Evolutionary conservation across 2,888 invertebrate genomes (phyloP), one percentile per base, ranked within the genome.

Genomic region (Micoletzkya japonica): DNA sequence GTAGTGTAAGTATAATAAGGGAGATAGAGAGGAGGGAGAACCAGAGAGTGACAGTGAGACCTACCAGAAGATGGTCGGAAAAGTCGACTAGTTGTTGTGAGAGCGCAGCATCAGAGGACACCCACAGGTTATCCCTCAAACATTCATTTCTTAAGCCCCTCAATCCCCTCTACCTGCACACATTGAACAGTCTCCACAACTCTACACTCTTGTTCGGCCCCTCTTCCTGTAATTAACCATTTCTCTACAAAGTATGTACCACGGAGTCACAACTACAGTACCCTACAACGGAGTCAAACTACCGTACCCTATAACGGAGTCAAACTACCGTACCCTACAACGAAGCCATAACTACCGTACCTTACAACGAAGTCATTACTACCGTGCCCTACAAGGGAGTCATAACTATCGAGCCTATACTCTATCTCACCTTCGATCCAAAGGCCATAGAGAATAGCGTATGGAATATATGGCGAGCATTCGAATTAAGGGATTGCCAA

Each of bases 11-110:
- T n/a, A n/a, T n/a, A n/a, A n/a, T n/a, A n/a, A n/a, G n/a, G n/a
- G n/a, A n/a, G n/a, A n/a, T n/a, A n/a, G n/a, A n/a, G n/a, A n/a
- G n/a, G n/a, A n/a, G n/a, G n/a, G n/a, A n/a, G n/a, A n/a, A n/a
- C n/a, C n/a, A n/a, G n/a, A n/a, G n/a, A n/a, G n/a, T n/a, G n/a
- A n/a, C 44, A 52, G 72, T 70, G 44, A 78, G 76, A 44, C 91
- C 92, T 4, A 95, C 90, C 80, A 97, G 89, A 86, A 94, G 93
- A 86, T 97, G 97, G 87, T 97, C 96, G 61, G 93, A 88, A 87
- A 96, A 97, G 87, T 97, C 97, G 0, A 93, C 94, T 2, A 97
- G 89, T 83, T 77, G 78, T 4, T 94, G 92, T 77, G 94, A 90
- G 72, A 97, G 87, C 0, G 94, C 94, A 69, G 92, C 89, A 87